Base-by-base conservation (phyloP, 2,113 vertebrate genomes). In the Hydropotes inermis region DNA sequence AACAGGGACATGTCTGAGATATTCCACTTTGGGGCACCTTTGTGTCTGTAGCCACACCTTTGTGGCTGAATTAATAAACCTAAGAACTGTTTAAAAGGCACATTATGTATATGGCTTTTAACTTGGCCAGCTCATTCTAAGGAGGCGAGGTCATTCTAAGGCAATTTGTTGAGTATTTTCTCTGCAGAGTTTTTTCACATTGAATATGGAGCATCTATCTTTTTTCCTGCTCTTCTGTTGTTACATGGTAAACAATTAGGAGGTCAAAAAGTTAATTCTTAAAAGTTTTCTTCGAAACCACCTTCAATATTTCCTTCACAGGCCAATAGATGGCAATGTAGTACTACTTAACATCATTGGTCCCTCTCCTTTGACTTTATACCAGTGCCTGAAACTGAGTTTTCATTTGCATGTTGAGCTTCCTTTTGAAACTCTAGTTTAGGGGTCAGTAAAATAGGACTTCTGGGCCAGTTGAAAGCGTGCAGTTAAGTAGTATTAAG, bases 301-400 rank as follows among this genome's bases (percentile, higher is more conserved):
- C 52, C 96, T 93, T 21, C 3, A 95, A 43, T 90, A 87, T 57
- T 95, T 58, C 43, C 78, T 95, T 36, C 4, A 11, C 43, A 83
- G 43, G 54, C 8, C 97, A 39, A 83, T 67, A 98, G 98, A 85
- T 98, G 98, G 98, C 98, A 98, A 25, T 98, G 25, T 43, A 52
- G 0, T 61, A 15, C 47, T 30, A 6, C 6, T n/a, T 70, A 4
- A 74, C 2, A 1, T 86, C 36, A 10, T 55, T 92, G n/a, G 7
- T 58, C 25, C 7, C 54, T 61, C 43, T 84, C 36, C 27, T 90
- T 93, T 87, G 45, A 92, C 2, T 85, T 91, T 54, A 81, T 74
- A 39, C 30, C 14, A 67, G 5, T 47, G 4, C n/a, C 17, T 97
- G 50, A 61, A 61, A 90, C 7, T 87, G 64, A 95, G 50, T 6